Conservation (phyloP, 2,113 vertebrate species). For the Parus major region DNA sequence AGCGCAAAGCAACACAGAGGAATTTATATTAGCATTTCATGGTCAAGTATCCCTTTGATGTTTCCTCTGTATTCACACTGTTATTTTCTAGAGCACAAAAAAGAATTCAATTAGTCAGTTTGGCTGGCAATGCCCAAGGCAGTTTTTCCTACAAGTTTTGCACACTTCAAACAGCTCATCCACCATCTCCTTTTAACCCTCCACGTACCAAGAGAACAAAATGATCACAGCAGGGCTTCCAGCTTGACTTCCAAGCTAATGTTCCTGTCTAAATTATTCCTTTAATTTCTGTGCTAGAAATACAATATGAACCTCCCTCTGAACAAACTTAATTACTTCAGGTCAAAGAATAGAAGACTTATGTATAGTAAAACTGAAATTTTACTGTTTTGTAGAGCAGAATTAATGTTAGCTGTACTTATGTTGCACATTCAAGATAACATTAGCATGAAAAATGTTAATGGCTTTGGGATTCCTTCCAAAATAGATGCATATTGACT, state of each 20-base stretch:
- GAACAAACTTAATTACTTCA: conserved; percentile 60
- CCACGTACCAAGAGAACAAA: background rate
- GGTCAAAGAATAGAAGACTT: conserved; percentile 36
- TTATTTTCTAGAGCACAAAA: conserved; percentile 35
- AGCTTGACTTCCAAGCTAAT: background rate
- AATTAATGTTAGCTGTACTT: conserved; percentile 54
- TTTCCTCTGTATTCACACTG: conserved; percentile 34
- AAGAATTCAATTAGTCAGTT: conserved; percentile 37
- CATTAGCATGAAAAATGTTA: conserved; percentile 41
- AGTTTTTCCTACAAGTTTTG: conserved; percentile 16
- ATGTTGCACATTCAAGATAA: background rate
- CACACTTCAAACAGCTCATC: conserved; percentile 37
- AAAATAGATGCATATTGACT: conserved; percentile 21
- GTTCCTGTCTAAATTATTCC: background rate
- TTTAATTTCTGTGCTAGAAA: conserved; percentile 49
- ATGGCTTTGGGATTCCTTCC: conserved; percentile 54
- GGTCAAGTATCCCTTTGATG: conserved; percentile 60
- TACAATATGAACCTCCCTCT: conserved; percentile 6
- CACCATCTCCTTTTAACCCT: conserved; percentile 52
- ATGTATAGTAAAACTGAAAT: background rate
- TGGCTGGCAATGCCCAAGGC: conserved; percentile 41
- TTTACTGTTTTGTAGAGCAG: conserved; percentile 53
- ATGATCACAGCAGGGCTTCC: background rate
- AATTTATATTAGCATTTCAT: conserved; percentile 47
- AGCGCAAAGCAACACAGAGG: background rate